Evolutionary conservation across 2,888 invertebrate species (phyloP), one percentile per base, ranked within the genome.

Genomic region (Synanthedon tipuliformis): DNA sequence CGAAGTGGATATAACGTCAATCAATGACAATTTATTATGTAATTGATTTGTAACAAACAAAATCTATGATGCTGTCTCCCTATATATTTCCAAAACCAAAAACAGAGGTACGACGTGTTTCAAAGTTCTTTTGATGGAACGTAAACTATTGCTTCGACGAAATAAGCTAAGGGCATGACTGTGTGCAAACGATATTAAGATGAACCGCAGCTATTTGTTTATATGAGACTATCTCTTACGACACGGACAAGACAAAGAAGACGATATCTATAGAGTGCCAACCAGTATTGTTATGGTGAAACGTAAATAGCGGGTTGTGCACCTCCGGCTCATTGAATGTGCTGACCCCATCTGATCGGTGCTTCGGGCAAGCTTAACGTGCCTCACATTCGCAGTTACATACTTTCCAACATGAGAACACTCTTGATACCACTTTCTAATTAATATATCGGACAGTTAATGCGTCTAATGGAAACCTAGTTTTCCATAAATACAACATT

Each of bases 321-420:
- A 80, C 78, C 85, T 86, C 85, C 86, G 85, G 79, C 81, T 84
- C 78, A 86, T 85, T 85, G 81, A 86, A 86, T 83, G 78, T 82
- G 82, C 78, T 85, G 86, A 86, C 86, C 86, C 78, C 85, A 86
- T 86, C 84, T 86, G 86, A 85, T 86, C 81, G 75, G 63, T 65
- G 73, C 75, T 77, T 62, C 72, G 67, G 75, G 74, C 75, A 62
- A 69, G 66, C 67, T 45, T 45, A 45, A 45, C 45, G 45, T 45
- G 45, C 45, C 15, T n/a, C 45, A 45, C 45, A 45, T 45, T 45
- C 45, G 45, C 45, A 45, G n/a, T 45, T 45, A 3, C 45, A 41
- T 23, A 16, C 50, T 16, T 18, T 50, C 16, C 18, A 16, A 18
- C 50, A 51, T 11, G 53, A 45, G 45, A 45, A 45, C 45, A 45